Conservation (phyloP, 2,113 vertebrate species). For the Chionis minor region DNA sequence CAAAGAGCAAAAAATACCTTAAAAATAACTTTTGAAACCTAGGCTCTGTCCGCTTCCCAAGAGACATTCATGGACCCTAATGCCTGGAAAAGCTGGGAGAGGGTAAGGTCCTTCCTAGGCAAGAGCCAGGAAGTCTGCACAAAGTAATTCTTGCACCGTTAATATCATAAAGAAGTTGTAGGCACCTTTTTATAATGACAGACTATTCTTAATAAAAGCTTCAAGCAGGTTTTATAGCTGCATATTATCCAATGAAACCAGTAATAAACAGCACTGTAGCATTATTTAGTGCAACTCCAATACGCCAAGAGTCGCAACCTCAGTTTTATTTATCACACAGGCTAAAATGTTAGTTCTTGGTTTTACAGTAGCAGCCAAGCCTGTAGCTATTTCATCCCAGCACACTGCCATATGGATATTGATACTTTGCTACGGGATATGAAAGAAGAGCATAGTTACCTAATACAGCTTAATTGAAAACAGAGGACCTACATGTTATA, state of each 20-base stretch:
- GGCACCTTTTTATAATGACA: conserved; percentile 48
- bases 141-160: background rate
- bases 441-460: conserved; percentile 42
- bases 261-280: conserved; percentile 54
- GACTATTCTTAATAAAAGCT: conserved; percentile 65
- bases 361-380: conserved; percentile 48
- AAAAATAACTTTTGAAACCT: background rate
- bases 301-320: background rate
- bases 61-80: background rate
- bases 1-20: background rate
- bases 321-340: conserved; percentile 51
- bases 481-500: background rate
- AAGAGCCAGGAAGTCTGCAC: background rate
- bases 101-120: background rate
- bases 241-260: conserved; percentile 57
- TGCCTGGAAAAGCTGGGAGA: background rate
- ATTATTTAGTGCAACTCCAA: conserved; percentile 65
- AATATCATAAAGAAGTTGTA: conserved; percentile 18
- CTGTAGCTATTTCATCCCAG: conserved; percentile 19
- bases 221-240: conserved; percentile 60
- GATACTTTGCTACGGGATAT: conserved; percentile 16
- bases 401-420: conserved; percentile 22
- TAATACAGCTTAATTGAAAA: conserved; percentile 50
- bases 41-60: background rate
- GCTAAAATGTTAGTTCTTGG: conserved; percentile 33